Evolutionary conservation across 1,140 invertebrate species (phyloP).

Genomic region (Monochamus saltuarius): DNA sequence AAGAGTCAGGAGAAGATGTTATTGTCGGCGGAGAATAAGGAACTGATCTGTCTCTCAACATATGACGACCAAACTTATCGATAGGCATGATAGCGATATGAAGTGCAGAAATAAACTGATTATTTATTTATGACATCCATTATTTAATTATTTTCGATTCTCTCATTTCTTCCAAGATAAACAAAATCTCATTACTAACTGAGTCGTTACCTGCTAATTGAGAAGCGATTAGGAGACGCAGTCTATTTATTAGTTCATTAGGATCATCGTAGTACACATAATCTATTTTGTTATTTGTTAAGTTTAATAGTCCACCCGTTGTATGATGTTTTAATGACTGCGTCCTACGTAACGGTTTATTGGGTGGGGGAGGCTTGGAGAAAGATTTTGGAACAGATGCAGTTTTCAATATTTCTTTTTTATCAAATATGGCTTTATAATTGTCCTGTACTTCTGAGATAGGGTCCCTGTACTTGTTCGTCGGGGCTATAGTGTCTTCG

Average conservation of each 20-base stretch:
- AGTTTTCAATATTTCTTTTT: slow-evolving; percentile 32
- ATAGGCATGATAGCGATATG: slow-evolving; percentile 30
- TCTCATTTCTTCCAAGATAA: slow-evolving; percentile 46
- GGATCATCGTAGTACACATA: too few species aligned
- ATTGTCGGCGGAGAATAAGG: not conserved
- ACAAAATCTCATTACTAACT: slow-evolving; percentile 50
- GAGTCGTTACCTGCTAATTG: slow-evolving; percentile 46
- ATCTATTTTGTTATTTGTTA: too few species aligned
- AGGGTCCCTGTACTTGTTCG: slow-evolving; percentile 27
- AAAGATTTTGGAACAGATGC: too few species aligned
- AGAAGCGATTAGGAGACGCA: too few species aligned
- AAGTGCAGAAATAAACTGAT: not conserved
- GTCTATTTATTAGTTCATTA: too few species aligned
- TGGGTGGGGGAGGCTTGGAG: too few species aligned
- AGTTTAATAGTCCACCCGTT: too few species aligned
- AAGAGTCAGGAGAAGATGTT: too few species aligned
- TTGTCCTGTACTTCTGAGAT: slow-evolving; percentile 26
- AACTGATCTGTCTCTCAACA: not conserved
- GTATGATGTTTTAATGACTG: too few species aligned
- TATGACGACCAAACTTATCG: slow-evolving; percentile 32
- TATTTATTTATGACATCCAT: not conserved
- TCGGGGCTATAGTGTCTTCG: slow-evolving; percentile 27
- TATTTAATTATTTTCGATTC: slow-evolving; percentile 25
- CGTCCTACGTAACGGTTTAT: too few species aligned
- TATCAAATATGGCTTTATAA: slow-evolving; percentile 26